Conservation (phyloP, 2,113 vertebrate species). For the Cervus canadensis region DNA sequence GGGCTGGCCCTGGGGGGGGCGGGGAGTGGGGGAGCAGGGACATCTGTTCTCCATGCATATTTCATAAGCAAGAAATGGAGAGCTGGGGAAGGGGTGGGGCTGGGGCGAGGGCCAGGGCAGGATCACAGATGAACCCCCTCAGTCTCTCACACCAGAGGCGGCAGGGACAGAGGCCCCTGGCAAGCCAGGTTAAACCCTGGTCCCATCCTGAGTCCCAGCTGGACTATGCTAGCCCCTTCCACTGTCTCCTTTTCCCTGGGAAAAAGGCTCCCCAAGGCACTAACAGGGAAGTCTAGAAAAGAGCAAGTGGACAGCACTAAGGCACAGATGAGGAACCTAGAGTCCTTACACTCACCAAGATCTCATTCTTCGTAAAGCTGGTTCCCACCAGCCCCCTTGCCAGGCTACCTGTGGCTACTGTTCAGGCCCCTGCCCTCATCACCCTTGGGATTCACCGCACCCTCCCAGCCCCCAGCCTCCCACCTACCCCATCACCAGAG, state of each 20-base stretch:
- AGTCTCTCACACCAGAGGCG: slow-evolving; percentile 10
- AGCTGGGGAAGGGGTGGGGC: slow-evolving; percentile 68
- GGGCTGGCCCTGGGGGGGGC: no score
- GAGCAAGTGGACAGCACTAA: not conserved
- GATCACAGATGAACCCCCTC: slow-evolving; percentile 58
- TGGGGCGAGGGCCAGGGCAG: slow-evolving; percentile 64
- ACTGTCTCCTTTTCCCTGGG: not conserved
- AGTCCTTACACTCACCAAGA: not conserved
- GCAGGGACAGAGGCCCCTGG: slow-evolving; percentile 1
- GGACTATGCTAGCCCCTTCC: not conserved
- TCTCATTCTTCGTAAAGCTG: not conserved
- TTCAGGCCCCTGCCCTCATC: not conserved
- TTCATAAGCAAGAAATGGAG: slow-evolving; percentile 82
- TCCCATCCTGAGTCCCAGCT: not conserved
- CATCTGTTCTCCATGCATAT: slow-evolving; percentile 85
- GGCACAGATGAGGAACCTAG: not conserved
- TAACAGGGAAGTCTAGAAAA: not conserved
- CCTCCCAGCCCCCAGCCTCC: not conserved
- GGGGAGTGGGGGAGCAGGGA: not conserved
- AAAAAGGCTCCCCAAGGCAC: not conserved
- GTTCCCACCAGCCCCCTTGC: not conserved
- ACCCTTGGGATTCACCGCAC: not conserved
- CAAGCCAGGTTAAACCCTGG: not conserved
- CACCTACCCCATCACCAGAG: not conserved
- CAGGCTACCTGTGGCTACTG: not conserved